Percentiles rank a stretch among this genome's conserved stretches.
These are phyloP conservation scores for Dione juno DNA, from an alignment of 2,888 invertebrate species.

Conservation along the genomic window DNA sequence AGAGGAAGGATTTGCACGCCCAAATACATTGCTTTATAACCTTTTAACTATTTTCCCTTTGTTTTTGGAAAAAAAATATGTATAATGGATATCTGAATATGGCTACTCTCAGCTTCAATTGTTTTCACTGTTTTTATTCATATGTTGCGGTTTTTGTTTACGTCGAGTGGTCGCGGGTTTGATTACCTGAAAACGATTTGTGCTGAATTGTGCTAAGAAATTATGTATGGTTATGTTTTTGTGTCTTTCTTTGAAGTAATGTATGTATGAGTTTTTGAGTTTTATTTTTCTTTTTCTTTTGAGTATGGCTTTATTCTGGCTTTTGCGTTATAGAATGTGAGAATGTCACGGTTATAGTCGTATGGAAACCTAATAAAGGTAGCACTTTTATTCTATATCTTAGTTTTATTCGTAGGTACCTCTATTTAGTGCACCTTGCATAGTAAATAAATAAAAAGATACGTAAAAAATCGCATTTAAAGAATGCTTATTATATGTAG, in stretches of 20 bases:
- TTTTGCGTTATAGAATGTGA: too few relatives aligned
- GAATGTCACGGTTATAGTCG: too few relatives aligned
- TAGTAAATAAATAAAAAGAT: too few relatives aligned
- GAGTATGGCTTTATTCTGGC: too few relatives aligned
- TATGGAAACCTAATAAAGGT: too few relatives aligned
- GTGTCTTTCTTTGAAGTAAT: neutral
- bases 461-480: too few relatives aligned
- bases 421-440: too few relatives aligned
- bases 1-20: conserved; percentile 14
- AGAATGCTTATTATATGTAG: too few relatives aligned
- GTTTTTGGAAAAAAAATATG: conserved; percentile 13
- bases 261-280: neutral
- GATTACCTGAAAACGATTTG: neutral
- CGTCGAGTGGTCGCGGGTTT: conserved; percentile 12
- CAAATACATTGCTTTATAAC: conserved; percentile 21
- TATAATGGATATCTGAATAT: neutral
- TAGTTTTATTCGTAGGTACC: too few relatives aligned
- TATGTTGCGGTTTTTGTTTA: conserved; percentile 14
- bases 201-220: neutral
- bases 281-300: neutral
- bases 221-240: neutral
- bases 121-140: conserved; percentile 14
- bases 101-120: neutral
- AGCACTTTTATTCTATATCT: too few relatives aligned
- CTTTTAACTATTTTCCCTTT: conserved; percentile 14